These are phyloP conservation scores for Bos indicus DNA, from an alignment of 2,113 vertebrate species.

Conservation along the genomic window DNA sequence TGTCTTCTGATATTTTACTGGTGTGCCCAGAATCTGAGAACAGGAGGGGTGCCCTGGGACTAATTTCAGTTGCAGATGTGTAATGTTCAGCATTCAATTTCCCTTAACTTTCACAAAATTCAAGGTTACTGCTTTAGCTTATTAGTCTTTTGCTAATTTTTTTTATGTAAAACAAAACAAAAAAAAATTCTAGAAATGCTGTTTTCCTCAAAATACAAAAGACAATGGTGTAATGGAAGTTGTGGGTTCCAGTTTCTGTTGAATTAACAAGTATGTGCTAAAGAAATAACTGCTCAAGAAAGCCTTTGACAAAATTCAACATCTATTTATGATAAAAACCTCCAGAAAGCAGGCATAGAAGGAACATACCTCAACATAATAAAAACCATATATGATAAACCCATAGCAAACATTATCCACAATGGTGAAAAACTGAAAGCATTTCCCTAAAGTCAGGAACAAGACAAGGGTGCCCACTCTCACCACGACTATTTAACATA, in stretches of 20 bases:
- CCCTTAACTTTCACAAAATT: constrained; percentile 66
- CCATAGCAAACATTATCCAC: neutral
- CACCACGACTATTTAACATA: neutral
- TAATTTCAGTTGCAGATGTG: constrained; percentile 73
- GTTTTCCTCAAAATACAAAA: neutral
- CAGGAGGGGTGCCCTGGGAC: constrained; percentile 63
- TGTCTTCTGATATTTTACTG: constrained; percentile 73
- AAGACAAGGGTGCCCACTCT: neutral
- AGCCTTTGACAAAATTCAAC: neutral
- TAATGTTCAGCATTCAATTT: constrained; percentile 64
- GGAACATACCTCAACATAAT: neutral
- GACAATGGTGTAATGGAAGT: neutral
- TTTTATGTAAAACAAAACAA: neutral
- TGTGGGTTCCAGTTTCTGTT: neutral
- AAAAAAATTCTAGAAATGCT: neutral
- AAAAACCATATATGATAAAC: neutral
- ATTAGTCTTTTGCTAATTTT: constrained; percentile 62
- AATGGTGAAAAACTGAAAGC: neutral
- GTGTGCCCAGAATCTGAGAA: constrained; percentile 45
- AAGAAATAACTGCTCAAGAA: neutral
- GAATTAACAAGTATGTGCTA: neutral
- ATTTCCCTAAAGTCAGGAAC: neutral
- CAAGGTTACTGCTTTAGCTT: constrained; percentile 72
- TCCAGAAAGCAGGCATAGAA: neutral
- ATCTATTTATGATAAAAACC: neutral